Conservation (phyloP, 2,113 vertebrate genomes). For the Chloropsis hardwickii region DNA sequence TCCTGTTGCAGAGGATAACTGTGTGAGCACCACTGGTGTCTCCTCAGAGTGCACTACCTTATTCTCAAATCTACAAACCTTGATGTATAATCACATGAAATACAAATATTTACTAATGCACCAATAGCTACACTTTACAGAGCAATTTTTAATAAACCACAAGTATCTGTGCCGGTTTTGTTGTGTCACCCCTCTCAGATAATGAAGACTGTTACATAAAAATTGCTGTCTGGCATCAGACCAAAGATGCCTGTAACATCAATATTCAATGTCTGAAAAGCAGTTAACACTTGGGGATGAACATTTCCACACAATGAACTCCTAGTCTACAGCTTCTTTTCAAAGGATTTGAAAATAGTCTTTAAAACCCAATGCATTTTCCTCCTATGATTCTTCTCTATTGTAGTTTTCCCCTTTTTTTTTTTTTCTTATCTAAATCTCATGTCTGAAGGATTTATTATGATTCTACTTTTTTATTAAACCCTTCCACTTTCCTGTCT, state of each 20-base stretch:
- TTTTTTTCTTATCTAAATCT: not conserved
- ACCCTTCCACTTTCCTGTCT: not conserved
- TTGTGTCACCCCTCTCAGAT: not conserved
- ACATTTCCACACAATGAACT: not conserved
- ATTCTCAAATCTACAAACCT: not conserved
- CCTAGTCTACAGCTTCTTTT: not conserved
- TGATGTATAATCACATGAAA: not conserved
- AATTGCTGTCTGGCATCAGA: not conserved
- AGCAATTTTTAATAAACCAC: not conserved
- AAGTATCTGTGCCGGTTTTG: not conserved
- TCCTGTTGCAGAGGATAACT: not conserved
- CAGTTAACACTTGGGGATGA: not conserved
- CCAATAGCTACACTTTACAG: not conserved
- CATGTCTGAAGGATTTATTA: constrained; percentile 16
- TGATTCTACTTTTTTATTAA: not conserved
- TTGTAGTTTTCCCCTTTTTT: not conserved
- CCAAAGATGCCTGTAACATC: not conserved
- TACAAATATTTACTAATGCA: not conserved
- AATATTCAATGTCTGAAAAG: not conserved
- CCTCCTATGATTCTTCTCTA: not conserved
- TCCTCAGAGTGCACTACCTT: not conserved
- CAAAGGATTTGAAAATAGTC: not conserved
- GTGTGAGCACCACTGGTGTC: rapidly evolving
- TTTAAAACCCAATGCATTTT: not conserved
- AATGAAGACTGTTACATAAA: not conserved